Evolutionary conservation across 2,888 invertebrate genomes (phyloP).

Genomic region (Acanthosepion pharaonis): DNA sequence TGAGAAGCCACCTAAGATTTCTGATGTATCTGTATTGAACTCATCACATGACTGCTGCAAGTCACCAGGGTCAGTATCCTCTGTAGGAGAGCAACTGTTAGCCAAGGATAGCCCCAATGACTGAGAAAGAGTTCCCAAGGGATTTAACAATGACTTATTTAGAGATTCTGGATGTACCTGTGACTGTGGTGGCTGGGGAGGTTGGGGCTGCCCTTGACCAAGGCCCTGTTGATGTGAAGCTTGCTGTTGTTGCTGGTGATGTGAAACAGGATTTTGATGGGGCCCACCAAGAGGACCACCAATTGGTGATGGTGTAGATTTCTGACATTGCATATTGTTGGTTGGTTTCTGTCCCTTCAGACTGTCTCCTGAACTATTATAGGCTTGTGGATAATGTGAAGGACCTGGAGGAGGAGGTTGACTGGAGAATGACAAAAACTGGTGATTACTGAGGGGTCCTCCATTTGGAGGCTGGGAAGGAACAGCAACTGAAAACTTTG

Average conservation of each 20-base stretch:
- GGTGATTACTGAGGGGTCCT: conserved; percentile 48
- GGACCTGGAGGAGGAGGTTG: conserved; percentile 36
- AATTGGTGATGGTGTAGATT: conserved; percentile 37
- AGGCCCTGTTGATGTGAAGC: conserved; percentile 70
- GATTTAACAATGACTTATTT: conserved; percentile 41
- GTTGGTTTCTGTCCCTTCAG: conserved; percentile 38
- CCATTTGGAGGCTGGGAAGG: conserved; percentile 46
- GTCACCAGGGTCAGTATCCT: conserved; percentile 1
- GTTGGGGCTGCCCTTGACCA: not conserved
- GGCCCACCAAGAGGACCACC: conserved; percentile 4
- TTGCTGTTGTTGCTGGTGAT: conserved; percentile 57
- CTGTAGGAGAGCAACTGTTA: conserved; percentile 39
- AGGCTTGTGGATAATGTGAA: conserved; percentile 38
- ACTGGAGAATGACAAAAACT: not conserved
- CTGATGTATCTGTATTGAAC: conserved; percentile 55
- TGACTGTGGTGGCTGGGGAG: conserved; percentile 48
- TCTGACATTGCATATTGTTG: conserved; percentile 41
- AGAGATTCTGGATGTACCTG: conserved; percentile 49
- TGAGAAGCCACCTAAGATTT: conserved; percentile 59
- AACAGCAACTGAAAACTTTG: conserved; percentile 47
- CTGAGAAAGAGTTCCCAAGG: not conserved
- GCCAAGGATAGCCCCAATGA: conserved; percentile 33
- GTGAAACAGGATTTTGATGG: conserved; percentile 50
- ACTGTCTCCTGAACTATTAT: not conserved
- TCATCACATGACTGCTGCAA: conserved; percentile 53